Evolutionary conservation across 1,140 invertebrate genomes (phyloP), one percentile per base, ranked within the genome.

Genomic region (Diploscapter pachys): DNA sequence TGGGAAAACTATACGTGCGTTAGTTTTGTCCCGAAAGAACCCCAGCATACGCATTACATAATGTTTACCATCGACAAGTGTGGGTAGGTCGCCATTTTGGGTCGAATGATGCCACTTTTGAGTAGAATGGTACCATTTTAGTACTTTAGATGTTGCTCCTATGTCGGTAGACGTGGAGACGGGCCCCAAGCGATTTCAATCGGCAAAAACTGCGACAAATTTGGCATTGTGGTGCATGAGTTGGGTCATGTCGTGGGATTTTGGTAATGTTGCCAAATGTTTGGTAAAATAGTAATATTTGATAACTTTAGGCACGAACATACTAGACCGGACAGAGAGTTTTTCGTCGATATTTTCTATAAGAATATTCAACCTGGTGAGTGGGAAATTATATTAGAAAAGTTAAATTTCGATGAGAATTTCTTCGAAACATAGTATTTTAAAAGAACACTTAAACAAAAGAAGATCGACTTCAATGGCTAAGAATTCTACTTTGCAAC

Each of bases 1-100:
- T 99, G 96, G 96, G 95, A 98, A 87, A 98, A 98, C 86, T 94
- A 92, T 81, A 99, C 96, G 0, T 99, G 96, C 86, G 92, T 98
- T 55, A 95, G 96, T 82, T 99, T 99, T 85, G 93, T 98, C 2
- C 95, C 98, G 86, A 89, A 92, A 61, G 90, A 91, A 63, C 89
- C 91, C 0, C 89, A 90, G 77, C 91, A 95, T 72, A 91, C 92
- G 62, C 95, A 98, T 86, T 98, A 94, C 83, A 99, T 99, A 80
- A 90, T 97, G 3, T 99, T 99, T 86, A 98, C 96, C 0, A 93
- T 80, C n/a, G 80, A 80, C 66, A 79, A 81, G 64, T 98, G 96
- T 87, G 95, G 95, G 94, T 96, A 88, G 90, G 91, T 90, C 13
- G 8, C 68, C 80, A 61, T 62, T 62, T 55, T 3, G 31, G 31